Evolutionary conservation across 2,888 invertebrate genomes (phyloP).

Genomic region (Electrophaes corylata): DNA sequence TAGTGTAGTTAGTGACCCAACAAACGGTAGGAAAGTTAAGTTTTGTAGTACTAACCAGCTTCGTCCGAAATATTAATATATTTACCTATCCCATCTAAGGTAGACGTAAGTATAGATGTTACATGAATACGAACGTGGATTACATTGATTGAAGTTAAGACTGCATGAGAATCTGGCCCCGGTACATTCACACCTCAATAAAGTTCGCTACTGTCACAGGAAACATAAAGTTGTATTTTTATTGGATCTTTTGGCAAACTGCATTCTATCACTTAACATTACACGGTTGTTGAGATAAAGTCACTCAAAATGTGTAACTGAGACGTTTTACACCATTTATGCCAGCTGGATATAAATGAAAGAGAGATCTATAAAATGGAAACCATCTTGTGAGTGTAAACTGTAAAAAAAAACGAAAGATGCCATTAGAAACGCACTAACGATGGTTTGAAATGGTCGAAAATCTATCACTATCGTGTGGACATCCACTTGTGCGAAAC

Average conservation of each 20-base stretch:
- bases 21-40: background rate
- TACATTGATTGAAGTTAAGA: constrained; percentile 61
- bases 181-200: constrained; percentile 75
- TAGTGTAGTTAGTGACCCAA: background rate
- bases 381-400: background rate
- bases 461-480: constrained; percentile 38
- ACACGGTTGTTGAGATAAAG: constrained; percentile 51
- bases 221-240: constrained; percentile 78
- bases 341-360: background rate
- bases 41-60: background rate
- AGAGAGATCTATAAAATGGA: background rate
- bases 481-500: constrained; percentile 71
- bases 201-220: constrained; percentile 75
- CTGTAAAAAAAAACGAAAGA: background rate
- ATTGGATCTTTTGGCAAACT: constrained; percentile 75
- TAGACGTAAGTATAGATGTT: constrained; percentile 37
- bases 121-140: constrained; percentile 53
- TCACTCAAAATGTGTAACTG: constrained; percentile 18
- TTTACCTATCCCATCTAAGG: background rate
- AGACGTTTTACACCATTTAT: background rate
- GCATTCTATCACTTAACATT: constrained; percentile 64
- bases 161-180: constrained; percentile 59
- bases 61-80: background rate
- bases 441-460: constrained; percentile 22
- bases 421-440: constrained; percentile 33